Base-by-base conservation (phyloP, 2,113 vertebrate species). In the Gasterosteus nipponicus region DNA sequence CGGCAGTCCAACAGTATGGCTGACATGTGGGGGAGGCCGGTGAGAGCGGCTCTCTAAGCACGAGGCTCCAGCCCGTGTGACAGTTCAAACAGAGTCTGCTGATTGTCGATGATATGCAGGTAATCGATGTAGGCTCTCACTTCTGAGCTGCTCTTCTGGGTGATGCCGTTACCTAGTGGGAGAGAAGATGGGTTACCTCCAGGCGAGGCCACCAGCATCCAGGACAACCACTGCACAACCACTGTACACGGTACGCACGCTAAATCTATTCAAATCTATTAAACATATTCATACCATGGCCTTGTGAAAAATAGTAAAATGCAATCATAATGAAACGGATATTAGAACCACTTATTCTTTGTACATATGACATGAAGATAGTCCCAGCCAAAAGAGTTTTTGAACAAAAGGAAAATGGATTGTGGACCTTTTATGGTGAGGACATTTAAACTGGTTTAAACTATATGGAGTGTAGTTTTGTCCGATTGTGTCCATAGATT, bases 21-120 rank as follows among this genome's bases (percentile, higher is more conserved):
- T 51, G 68, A 60, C 61, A 41, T 19, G 35, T 64, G 22, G 72
- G 60, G 51, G 11, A 61, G 80, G 31, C 29, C 57, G 53, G 63
- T 15, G 5, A 49, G 63, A 77, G 76, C 33, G 51, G 51, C 47
- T 53, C 33, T 83, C 93, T 94, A 98, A 29, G 64, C 87, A 12
- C 97, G 95, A 0, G 98, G 98, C 93, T 99, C 98, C 84, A 99
- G 96, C 88, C 96, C 92, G 91, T 98, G 96, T 0, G 98, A 99
- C 79, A 99, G 96, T 78, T 98, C 96, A 54, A 99, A 99, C 74
- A 98, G 95, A 86, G 95, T 96, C 92, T 99, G 96, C 90, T 99
- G 97, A 96, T 96, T 98, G 94, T 99, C 97, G 2, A 99, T 97
- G 90, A 99, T 92, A 0, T 96, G 96, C 86, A 99, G 94, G 89